A percentile compares a stretch with the other conserved stretches of the same genome.
These are phyloP conservation scores for Oncopeltus fasciatus DNA, from an alignment of 1,140 invertebrate species.

Conservation along the genomic window DNA sequence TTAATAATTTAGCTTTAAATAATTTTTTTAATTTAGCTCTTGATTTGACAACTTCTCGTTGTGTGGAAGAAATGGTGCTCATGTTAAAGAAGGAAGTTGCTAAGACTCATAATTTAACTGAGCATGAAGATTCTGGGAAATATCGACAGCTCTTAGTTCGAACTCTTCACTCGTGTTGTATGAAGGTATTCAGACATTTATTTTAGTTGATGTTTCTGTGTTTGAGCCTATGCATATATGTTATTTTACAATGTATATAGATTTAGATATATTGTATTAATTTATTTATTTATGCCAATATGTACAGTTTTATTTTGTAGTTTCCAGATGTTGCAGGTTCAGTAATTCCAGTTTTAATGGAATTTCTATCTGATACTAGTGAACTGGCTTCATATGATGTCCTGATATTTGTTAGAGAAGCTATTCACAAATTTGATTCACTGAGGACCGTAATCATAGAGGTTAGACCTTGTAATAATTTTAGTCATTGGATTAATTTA, in stretches of 20 bases:
- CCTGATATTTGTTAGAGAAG: conserved; percentile 85
- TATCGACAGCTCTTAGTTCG: conserved; percentile 90
- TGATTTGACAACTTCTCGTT: conserved; percentile 83
- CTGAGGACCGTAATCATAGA: conserved; percentile 67
- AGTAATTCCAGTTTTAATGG: conserved; percentile 88
- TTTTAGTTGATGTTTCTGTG: too few relatives aligned
- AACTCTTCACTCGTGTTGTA: conserved; percentile 86
- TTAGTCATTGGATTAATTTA: too few relatives aligned
- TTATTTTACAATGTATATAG: conserved; percentile 6
- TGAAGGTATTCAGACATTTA: conserved; percentile 43
- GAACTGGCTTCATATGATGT: conserved; percentile 90
- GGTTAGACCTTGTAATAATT: too few relatives aligned
- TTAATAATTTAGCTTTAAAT: background rate
- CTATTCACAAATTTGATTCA: conserved; percentile 80
- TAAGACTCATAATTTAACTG: conserved; percentile 74
- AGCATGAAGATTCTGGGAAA: conserved; percentile 89
- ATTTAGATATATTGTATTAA: background rate
- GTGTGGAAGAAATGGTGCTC: conserved; percentile 91
- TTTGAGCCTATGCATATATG: too few relatives aligned
- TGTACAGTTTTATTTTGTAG: conserved; percentile 28
- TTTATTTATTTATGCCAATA: conserved; percentile 11
- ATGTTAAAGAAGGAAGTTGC: conserved; percentile 87
- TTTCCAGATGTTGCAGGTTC: conserved; percentile 92
- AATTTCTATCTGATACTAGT: conserved; percentile 89
- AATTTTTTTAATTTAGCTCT: conserved; percentile 42